Base-by-base conservation (phyloP, 2,888 invertebrate species). In the Scaptomyza reducta region DNA sequence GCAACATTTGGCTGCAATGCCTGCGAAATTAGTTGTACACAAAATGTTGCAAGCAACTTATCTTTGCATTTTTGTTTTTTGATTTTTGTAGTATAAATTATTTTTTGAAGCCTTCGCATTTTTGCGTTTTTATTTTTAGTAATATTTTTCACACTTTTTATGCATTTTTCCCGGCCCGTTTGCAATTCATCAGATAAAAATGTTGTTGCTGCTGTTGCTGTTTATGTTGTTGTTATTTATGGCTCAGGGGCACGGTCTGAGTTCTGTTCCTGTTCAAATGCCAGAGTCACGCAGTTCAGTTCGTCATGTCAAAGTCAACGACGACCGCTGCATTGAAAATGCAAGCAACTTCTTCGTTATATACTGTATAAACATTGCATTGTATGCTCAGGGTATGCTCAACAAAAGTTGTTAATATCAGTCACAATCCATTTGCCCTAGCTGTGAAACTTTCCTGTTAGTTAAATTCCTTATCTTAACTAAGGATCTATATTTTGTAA, bases 251-350 rank as follows among this genome's bases (percentile, higher is more conserved):
- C 73, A 76, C 59, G 53, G 63, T 53, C 63, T 55, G 51, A 47
- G 62, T 46, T 65, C 53, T 50, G 46, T 70, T 56, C 62, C 74
- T 60, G 56, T 70, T 74, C 70, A 81, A 83, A 77, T 83, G 79
- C 78, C 82, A 74, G 46, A 72, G 72, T 70, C 77, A 74, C 75
- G 87, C 79, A 84, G 87, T 79, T 87, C 82, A 82, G 87, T 82
- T 87, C 85, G 84, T 87, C 88, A 87, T 81, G 85, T 87, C 87
- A 87, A 87, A 86, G 86, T 87, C 87, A 87, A 74, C 76, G 79
- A 73, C 76, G 69, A 58, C 51, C 74, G 55, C 45, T 40, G 70
- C 58, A 73, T 58, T 22, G 60, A 57, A 57, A 69, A 58, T 44
- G 45, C 49, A 25, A 58, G 14, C 57, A 46, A 65, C 44, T 61